A percentile compares a stretch with the other conserved stretches of the same genome.
phyloP scores from a whole-genome alignment of 2,888 invertebrate species.

The Pycnomerus fuliginosus region DNA sequence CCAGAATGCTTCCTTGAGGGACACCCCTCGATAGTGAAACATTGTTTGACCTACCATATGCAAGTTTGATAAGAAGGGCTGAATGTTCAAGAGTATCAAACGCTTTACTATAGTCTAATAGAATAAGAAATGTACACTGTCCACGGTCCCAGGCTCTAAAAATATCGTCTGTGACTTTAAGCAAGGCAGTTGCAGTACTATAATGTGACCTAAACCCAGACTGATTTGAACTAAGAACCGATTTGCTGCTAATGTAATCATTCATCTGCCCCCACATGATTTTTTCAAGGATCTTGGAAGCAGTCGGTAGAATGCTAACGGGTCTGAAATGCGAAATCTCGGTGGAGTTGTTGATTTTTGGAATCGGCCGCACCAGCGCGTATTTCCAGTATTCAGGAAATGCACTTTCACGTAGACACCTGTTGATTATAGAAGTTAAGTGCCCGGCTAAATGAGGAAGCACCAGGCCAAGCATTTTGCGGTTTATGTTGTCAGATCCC shows the following conservation, averaged over 20 bases:
- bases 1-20: background rate
- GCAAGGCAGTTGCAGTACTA: background rate
- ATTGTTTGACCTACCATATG: background rate
- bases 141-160: background rate
- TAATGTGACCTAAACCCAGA: too few species aligned
- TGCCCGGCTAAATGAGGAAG: too few species aligned
- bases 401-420: background rate
- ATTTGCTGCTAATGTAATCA: background rate
- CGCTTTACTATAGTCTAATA: background rate
- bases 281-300: background rate
- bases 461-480: too few species aligned
- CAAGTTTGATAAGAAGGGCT: background rate
- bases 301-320: background rate
- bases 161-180: background rate
- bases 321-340: background rate
- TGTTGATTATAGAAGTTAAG: background rate
- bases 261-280: background rate
- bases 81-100: background rate
- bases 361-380: background rate
- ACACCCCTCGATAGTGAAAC: background rate
- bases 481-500: too few species aligned
- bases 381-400: background rate
- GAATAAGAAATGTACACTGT: background rate
- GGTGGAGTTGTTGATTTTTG: background rate
- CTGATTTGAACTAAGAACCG: background rate